phyloP scores from a whole-genome alignment of 2,888 invertebrate genomes.

The Amphipyra tragopoginis region DNA sequence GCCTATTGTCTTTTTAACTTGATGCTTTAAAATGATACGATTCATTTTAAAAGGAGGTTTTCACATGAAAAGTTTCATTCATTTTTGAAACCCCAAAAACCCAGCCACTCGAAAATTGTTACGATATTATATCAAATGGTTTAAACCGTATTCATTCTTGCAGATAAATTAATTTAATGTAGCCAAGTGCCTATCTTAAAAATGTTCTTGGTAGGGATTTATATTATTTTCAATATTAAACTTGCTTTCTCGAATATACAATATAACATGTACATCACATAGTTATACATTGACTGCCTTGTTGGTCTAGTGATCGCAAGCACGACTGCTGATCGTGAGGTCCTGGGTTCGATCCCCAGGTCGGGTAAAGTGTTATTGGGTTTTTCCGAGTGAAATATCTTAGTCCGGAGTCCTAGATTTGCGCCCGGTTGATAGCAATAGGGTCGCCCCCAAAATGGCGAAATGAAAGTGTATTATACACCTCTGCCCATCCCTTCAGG shows the following conservation, averaged over 20 bases:
- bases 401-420: too few relatives aligned
- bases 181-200: constrained; percentile 19
- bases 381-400: too few relatives aligned
- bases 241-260: background rate
- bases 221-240: constrained; percentile 13
- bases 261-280: too few relatives aligned
- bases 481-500: too few relatives aligned
- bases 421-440: too few relatives aligned
- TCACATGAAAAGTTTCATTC: constrained; percentile 30
- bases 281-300: too few relatives aligned
- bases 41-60: constrained; percentile 19
- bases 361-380: too few relatives aligned
- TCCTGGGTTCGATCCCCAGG: too few relatives aligned
- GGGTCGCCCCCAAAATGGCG: too few relatives aligned
- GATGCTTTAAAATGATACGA: constrained; percentile 25
- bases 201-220: constrained; percentile 22
- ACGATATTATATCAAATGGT: constrained; percentile 33
- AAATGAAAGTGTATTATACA: too few relatives aligned
- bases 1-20: constrained; percentile 19
- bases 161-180: constrained; percentile 37
- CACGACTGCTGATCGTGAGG: too few relatives aligned
- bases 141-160: constrained; percentile 19
- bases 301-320: too few relatives aligned
- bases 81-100: constrained; percentile 20
- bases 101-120: constrained; percentile 21